Conservation (phyloP, 2,888 invertebrate genomes). For the Pharmacophagus antenor region DNA sequence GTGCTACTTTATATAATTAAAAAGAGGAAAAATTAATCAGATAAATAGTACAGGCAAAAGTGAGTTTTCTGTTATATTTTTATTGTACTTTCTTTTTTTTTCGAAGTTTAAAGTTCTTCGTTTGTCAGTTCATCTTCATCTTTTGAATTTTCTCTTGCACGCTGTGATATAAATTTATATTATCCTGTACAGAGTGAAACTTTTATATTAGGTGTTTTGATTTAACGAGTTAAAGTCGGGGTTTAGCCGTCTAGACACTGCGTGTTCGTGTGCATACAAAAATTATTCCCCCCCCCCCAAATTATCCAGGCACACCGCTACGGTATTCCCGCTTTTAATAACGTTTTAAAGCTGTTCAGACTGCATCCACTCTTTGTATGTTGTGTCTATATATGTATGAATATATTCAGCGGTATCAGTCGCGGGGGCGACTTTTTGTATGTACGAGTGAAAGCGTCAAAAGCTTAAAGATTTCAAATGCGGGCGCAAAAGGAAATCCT, state of each 20-base stretch:
- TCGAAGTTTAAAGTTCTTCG: too few relatives aligned
- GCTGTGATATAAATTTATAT: too few relatives aligned
- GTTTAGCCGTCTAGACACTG: slow-evolving; percentile 16
- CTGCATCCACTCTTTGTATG: background rate
- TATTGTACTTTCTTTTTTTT: too few relatives aligned
- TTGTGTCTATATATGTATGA: background rate
- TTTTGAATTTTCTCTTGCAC: too few relatives aligned
- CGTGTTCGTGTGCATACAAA: slow-evolving; percentile 7
- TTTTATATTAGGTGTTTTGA: background rate
- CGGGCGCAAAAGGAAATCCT: background rate
- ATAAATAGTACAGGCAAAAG: too few relatives aligned
- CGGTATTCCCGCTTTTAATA: slow-evolving; percentile 3
- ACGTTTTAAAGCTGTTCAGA: slow-evolving; percentile 2
- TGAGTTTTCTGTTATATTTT: too few relatives aligned
- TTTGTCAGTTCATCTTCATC: too few relatives aligned
- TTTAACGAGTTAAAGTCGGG: background rate
- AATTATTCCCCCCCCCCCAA: background rate
- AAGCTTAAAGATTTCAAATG: background rate
- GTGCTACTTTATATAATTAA: too few relatives aligned
- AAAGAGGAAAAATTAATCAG: too few relatives aligned
- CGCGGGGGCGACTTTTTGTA: background rate
- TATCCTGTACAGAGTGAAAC: too few relatives aligned
- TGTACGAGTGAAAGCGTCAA: slow-evolving; percentile 2
- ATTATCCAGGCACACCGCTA: background rate
- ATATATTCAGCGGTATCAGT: background rate